These are phyloP conservation scores for Irena cyanogastra DNA, from an alignment of 2,113 vertebrate species.

Conservation along the genomic window DNA sequence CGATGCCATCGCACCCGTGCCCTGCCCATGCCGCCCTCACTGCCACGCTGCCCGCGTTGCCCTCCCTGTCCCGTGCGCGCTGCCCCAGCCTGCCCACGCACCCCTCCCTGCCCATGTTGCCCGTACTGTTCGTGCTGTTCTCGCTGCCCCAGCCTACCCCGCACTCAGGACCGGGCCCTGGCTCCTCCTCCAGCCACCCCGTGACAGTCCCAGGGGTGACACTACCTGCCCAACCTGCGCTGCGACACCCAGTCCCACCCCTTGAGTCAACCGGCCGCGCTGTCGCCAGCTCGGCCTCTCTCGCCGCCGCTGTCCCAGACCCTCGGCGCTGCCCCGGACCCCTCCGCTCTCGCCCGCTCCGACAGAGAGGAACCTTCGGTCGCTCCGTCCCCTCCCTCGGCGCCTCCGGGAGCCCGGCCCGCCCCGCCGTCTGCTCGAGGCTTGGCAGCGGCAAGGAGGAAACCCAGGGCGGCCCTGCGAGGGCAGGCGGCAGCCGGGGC, in stretches of 20 bases:
- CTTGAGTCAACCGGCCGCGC: not conserved
- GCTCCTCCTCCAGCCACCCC: slow-evolving; percentile 10
- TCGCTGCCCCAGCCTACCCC: not conserved
- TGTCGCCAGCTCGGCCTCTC: not conserved
- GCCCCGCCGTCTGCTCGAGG: not conserved
- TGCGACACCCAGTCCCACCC: slow-evolving; percentile 20
- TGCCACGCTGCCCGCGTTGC: not conserved
- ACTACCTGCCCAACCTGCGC: slow-evolving; percentile 60
- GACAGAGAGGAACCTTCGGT: not conserved
- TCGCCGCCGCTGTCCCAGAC: not conserved
- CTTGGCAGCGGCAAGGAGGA: slow-evolving; percentile 6
- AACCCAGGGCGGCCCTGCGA: not conserved
- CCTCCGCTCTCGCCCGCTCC: not conserved
- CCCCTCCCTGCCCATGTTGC: not conserved
- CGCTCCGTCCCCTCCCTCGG: not conserved
- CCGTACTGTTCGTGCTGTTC: rapidly evolving
- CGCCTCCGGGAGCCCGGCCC: not conserved
- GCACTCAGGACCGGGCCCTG: not conserved
- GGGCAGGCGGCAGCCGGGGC: not conserved
- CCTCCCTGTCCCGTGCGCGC: not conserved
- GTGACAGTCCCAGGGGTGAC: slow-evolving; percentile 31
- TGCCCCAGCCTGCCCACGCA: not conserved
- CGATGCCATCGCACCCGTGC: not conserved
- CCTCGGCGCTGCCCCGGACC: rapidly evolving
- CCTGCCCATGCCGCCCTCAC: not conserved